Conservation (phyloP, 2,888 invertebrate species). For the Lymantria monacha region DNA sequence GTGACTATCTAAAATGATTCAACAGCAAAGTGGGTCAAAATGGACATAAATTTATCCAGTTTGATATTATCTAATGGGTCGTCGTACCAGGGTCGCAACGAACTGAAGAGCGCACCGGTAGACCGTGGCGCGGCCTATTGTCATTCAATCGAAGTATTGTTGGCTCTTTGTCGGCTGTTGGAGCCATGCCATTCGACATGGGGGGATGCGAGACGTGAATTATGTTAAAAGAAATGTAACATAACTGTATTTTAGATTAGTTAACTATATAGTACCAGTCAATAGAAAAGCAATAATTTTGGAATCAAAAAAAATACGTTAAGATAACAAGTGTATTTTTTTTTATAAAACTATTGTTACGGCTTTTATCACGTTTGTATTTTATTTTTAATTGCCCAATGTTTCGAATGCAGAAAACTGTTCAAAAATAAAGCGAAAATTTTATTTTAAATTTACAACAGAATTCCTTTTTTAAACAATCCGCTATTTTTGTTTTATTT, state of each 20-base stretch:
- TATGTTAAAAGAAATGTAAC: constrained; percentile 32
- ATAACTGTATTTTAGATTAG: constrained; percentile 3
- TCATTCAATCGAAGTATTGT: constrained; percentile 73
- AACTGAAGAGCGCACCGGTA: constrained; percentile 51
- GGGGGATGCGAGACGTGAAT: constrained; percentile 43
- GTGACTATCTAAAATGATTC: constrained; percentile 56
- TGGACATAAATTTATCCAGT: constrained; percentile 54
- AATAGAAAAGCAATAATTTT: too few relatives aligned
- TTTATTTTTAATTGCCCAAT: too few relatives aligned
- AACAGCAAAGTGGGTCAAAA: constrained; percentile 54
- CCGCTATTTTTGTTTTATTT: too few relatives aligned
- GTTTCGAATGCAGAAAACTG: too few relatives aligned
- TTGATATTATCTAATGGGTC: constrained; percentile 40
- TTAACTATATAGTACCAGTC: not conserved
- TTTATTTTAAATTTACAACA: too few relatives aligned
- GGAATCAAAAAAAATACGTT: too few relatives aligned
- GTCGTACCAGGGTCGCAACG: constrained; percentile 47
- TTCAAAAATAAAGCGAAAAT: too few relatives aligned
- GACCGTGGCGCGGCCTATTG: constrained; percentile 64
- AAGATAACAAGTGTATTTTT: too few relatives aligned
- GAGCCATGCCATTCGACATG: constrained; percentile 54
- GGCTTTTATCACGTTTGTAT: too few relatives aligned
- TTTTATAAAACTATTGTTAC: too few relatives aligned
- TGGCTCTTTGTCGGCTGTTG: constrained; percentile 55
- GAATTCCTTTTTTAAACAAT: too few relatives aligned